Evolutionary conservation across 2,113 vertebrate genomes (phyloP).

Genomic region (Hypomesus transpacificus): DNA sequence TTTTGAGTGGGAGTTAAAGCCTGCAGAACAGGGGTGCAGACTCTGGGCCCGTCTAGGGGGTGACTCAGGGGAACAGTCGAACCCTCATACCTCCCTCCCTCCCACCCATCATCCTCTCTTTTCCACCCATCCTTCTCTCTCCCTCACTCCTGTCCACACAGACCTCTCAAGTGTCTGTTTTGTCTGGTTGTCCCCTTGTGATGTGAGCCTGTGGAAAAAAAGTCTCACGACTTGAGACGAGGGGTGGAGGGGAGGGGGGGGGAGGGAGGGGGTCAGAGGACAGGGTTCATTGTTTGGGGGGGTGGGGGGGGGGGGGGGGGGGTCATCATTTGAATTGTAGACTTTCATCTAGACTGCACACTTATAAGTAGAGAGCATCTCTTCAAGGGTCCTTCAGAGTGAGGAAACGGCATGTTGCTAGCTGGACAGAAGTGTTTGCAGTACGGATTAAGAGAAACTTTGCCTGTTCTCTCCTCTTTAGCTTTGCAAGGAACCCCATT

Average conservation of each 20-base stretch:
- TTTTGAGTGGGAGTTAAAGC: conserved; percentile 51
- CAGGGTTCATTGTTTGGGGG: conserved; percentile 79
- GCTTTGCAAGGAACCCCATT: too few relatives aligned
- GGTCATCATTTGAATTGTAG: conserved; percentile 76
- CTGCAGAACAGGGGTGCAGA: conserved; percentile 48
- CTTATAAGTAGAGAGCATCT: conserved; percentile 67
- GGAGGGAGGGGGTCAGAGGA: conserved; percentile 77
- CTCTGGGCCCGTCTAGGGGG: conserved; percentile 53
- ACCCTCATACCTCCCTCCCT: too few relatives aligned
- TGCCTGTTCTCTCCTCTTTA: too few relatives aligned
- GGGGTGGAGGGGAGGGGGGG: conserved; percentile 60
- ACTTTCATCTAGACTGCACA: conserved; percentile 76
- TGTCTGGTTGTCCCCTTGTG: conserved; percentile 79
- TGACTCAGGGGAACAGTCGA: too few relatives aligned
- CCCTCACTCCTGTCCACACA: conserved; percentile 39
- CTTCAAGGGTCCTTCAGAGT: conserved; percentile 69
- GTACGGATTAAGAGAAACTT: too few relatives aligned
- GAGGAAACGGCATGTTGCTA: conserved; percentile 57
- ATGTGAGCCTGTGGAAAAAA: conserved; percentile 73
- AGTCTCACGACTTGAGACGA: conserved; percentile 71
- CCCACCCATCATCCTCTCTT: too few relatives aligned
- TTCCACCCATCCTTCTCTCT: conserved; percentile 10
- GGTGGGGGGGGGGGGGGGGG: conserved; percentile 70
- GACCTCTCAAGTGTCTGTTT: conserved; percentile 89
- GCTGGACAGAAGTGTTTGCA: conserved; percentile 44